Base-by-base conservation (phyloP, 2,797 vertebrate genomes). In the Brachymystax lenok region DNA sequence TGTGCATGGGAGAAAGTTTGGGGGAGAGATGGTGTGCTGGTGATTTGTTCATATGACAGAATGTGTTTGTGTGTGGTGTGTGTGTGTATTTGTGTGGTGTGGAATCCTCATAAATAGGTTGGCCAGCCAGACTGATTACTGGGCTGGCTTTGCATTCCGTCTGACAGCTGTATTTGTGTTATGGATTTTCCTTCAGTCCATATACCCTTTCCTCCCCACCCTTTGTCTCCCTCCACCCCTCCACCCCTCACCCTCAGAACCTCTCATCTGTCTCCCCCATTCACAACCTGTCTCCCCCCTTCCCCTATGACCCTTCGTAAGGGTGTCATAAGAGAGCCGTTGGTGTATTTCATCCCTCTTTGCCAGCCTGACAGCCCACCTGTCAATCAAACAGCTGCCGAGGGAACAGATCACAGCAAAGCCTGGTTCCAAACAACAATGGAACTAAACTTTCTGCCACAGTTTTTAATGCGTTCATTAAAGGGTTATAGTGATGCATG, bases 81-180 rank as follows among this genome's bases (percentile, higher is more conserved):
- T 1, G 64, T 19, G 64, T 33, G 64, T 35, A 28, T 17, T 13
- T 30, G 27, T 6, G 66, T 35, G 28, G 61, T 69, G n/a, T 75
- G 84, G 85, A 85, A 72, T 92, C 88, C 85, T 83, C 72, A 51
- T 76, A 74, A 82, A 84, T 30, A 63, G 66, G 79, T 76, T 83
- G 82, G 68, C 81, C 71, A 63, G n/a, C 21, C 61, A 24, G 79
- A 80, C 84, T 79, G 84, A 73, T 78, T 90, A 89, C 86, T 89
- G 88, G 82, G 90, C 92, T 94, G 93, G 93, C 88, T 93, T 90
- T 77, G 92, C 90, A 85, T 87, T 81, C 83, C 83, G 83, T 77
- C 88, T 94, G 94, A 94, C 94, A 94, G 94, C 93, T 95, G 93
- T 94, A 92, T 94, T 94, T 94, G 92, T 93, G 94, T 93, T 94